Percentiles rank a stretch among this genome's conserved stretches.
Conservation (phyloP, 2,888 invertebrate genomes). For the Morpho helenor region DNA sequence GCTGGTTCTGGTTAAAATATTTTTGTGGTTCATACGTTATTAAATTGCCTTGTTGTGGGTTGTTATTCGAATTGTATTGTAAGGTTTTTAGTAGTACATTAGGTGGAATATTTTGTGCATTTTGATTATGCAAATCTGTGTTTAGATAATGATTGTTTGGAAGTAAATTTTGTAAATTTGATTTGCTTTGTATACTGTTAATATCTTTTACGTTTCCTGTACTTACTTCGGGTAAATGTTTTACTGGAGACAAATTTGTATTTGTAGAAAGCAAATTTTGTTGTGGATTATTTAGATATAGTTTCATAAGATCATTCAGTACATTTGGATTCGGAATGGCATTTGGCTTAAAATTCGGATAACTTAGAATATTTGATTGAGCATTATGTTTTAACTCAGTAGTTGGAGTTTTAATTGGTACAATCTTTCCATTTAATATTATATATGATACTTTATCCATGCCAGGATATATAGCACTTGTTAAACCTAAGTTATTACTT, state of each 20-base stretch:
- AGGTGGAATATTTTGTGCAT: not conserved
- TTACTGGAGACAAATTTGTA: not conserved
- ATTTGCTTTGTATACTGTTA: too few species aligned
- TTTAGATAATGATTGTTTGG: not conserved
- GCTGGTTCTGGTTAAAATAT: too few species aligned
- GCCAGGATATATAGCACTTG: not conserved
- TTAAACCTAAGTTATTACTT: not conserved
- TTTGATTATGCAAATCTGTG: not conserved
- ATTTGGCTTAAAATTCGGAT: not conserved
- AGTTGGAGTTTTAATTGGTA: not conserved
- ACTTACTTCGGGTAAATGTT: too few species aligned
- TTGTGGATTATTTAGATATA: not conserved
- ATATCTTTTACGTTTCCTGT: too few species aligned
- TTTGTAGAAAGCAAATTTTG: not conserved
- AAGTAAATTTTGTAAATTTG: not conserved
- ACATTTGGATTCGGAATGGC: not conserved
- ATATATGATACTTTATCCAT: not conserved
- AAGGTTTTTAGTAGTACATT: not conserved
- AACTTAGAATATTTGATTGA: not conserved
- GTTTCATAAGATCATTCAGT: not conserved
- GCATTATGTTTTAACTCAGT: not conserved
- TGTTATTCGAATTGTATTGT: not conserved
- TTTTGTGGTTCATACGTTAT: too few species aligned
- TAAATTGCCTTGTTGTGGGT: not conserved
- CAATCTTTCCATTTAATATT: not conserved